A percentile compares a stretch with the other conserved stretches of the same genome.
These are phyloP conservation scores for Homarus gammarus DNA, from an alignment of 2,888 invertebrate genomes.

Conservation along the genomic window DNA sequence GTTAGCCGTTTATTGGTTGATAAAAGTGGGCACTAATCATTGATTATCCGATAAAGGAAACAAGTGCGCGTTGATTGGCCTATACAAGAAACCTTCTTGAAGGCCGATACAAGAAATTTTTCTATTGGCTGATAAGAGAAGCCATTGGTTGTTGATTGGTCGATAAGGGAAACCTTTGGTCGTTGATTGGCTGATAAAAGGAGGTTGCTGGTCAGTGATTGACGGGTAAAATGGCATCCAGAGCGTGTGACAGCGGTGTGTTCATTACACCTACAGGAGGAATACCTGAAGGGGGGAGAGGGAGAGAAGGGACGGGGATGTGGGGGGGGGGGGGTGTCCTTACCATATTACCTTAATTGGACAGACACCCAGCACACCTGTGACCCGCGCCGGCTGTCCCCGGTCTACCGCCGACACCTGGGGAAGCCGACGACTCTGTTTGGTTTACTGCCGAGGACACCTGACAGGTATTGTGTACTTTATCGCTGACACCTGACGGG, in stretches of 20 bases:
- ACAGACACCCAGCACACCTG: slow-evolving; percentile 39
- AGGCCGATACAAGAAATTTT: too few species aligned
- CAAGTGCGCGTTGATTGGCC: background rate
- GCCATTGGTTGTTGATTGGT: background rate
- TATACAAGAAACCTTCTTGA: slow-evolving; percentile 1
- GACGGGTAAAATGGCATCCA: slow-evolving; percentile 29
- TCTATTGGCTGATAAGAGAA: background rate
- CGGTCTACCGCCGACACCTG: slow-evolving; percentile 15
- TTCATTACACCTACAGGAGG: slow-evolving; percentile 19
- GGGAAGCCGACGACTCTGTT: background rate
- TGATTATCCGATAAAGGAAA: slow-evolving; percentile 25
- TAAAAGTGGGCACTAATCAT: slow-evolving; percentile 3
- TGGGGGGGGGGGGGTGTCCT: slow-evolving; percentile 20
- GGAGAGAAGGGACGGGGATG: too few species aligned
- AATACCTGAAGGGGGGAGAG: slow-evolving; percentile 28
- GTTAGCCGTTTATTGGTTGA: background rate
- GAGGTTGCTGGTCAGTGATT: slow-evolving; percentile 29
- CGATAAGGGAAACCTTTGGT: slow-evolving; percentile 6
- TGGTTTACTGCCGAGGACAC: background rate
- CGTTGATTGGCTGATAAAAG: slow-evolving; percentile 29
- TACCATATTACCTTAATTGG: slow-evolving; percentile 59
- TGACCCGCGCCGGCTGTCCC: slow-evolving; percentile 14
- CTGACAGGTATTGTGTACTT: too few species aligned
- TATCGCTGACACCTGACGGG: too few species aligned
- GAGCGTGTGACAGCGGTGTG: slow-evolving; percentile 6